Evolutionary conservation across 2,797 vertebrate species (phyloP), one percentile per base, ranked within the genome.

Genomic region (Brotula barbata): DNA sequence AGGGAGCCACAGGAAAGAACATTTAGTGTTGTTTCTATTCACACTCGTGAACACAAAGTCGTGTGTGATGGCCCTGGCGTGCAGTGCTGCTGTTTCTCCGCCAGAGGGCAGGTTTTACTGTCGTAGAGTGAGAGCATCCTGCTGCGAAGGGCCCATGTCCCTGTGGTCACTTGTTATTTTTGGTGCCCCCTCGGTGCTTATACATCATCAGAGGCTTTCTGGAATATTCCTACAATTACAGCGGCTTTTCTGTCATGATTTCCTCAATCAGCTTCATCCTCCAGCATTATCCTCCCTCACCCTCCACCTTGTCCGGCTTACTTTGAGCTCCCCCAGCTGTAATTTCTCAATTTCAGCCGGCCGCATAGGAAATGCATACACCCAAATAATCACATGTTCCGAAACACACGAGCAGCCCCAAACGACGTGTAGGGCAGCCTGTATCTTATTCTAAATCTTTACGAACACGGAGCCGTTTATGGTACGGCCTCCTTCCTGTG

Each of bases 361-460:
- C 83, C 80, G 73, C 89, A 88, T 89, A 83, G 89, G 88, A 90
- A 91, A 89, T 84, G 87, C 82, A 88, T 89, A 90, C 89, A 89
- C 90, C 89, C 87, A 87, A 91, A 90, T 91, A 90, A 91, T 92
- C 88, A 91, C 81, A 91, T 84, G 90, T 87, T 90, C 73, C 73
- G 55, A 72, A 83, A 78, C 78, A 76, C 83, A 81, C 78, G 63
- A 82, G 81, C 42, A 58, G 80, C 86, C 68, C 56, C 84, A 84
- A 89, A 78, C 20, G 72, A 85, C 78, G 78, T 88, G 82, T 88
- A 89, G 71, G 80, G 71, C 75, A 75, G 46, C 73, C 46, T 64
- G 39, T 73, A 61, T 76, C 59, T 68, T 59, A 63, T 82, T 74
- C 63, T 56, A 56, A 73, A 71, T 68, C 68, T 53, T 63, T 43